phyloP scores from a whole-genome alignment of 2,113 vertebrate genomes.

The Enhydra lutris region DNA sequence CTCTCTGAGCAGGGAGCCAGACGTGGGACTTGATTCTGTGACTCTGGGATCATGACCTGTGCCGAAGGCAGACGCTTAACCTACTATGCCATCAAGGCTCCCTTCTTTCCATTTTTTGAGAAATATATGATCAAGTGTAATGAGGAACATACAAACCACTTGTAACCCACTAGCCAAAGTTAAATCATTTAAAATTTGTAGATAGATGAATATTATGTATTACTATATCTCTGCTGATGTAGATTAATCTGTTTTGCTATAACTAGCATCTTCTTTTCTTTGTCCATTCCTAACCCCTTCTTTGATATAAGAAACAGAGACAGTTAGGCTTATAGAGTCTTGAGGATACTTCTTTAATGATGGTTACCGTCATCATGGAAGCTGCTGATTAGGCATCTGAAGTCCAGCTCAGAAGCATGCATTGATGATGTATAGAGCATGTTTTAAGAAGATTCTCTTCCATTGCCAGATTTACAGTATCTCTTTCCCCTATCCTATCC shows the following conservation, averaged over 20 bases:
- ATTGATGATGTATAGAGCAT: not conserved
- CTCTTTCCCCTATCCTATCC: not conserved
- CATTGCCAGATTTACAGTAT: not conserved
- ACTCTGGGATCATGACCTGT: too few species aligned
- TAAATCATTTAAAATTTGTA: not conserved
- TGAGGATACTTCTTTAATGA: not conserved
- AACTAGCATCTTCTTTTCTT: not conserved
- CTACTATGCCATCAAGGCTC: too few species aligned
- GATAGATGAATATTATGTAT: not conserved
- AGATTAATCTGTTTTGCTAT: not conserved
- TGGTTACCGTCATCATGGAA: not conserved
- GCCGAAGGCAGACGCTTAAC: too few species aligned
- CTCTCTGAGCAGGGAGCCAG: too few species aligned
- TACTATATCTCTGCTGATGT: not conserved
- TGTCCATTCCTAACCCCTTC: not conserved
- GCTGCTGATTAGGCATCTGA: not conserved
- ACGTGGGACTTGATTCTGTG: too few species aligned
- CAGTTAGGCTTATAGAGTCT: not conserved
- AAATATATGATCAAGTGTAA: not conserved
- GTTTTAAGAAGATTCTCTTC: not conserved
- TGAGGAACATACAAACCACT: not conserved
- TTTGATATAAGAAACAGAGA: not conserved
- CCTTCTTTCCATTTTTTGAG: not conserved
- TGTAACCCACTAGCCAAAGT: not conserved
- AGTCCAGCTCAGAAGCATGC: not conserved